A percentile compares a stretch with the other conserved stretches of the same genome.
phyloP scores from a whole-genome alignment of 2,888 invertebrate genomes.

The Escarpia spicata region DNA sequence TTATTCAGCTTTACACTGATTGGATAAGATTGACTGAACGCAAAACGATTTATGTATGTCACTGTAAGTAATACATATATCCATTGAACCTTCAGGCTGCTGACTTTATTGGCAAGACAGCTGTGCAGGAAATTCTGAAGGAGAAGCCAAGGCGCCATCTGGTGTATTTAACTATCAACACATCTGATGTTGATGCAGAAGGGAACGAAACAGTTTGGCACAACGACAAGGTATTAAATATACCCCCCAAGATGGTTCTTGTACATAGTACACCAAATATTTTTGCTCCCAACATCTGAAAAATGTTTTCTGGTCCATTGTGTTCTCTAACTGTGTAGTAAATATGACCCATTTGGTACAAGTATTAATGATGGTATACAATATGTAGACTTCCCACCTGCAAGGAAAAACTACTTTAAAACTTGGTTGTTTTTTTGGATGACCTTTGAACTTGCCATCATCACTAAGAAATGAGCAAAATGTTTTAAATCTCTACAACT shows the following conservation, averaged over 20 bases:
- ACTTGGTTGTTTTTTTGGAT: too few species aligned
- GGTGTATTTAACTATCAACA: constrained; percentile 50
- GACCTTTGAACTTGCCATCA: too few species aligned
- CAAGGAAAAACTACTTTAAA: not conserved
- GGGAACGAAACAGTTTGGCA: constrained; percentile 62
- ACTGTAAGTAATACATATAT: too few species aligned
- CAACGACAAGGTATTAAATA: constrained; percentile 47
- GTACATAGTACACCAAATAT: not conserved
- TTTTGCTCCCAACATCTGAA: not conserved
- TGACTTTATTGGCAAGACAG: constrained; percentile 58
- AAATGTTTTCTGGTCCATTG: not conserved
- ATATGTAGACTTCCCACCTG: not conserved
- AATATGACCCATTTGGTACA: not conserved
- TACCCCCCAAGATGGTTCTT: not conserved
- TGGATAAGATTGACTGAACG: not conserved
- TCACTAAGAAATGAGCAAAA: too few species aligned
- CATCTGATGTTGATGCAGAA: constrained; percentile 54
- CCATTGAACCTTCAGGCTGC: constrained; percentile 37
- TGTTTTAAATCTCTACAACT: too few species aligned
- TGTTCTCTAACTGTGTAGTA: not conserved
- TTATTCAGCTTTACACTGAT: not conserved
- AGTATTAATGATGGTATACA: not conserved
- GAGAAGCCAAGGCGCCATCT: constrained; percentile 46
- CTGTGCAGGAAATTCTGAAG: constrained; percentile 46
- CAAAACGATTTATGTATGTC: too few species aligned